Base-by-base conservation (phyloP, 2,888 invertebrate genomes). In the Halictus ligatus region DNA sequence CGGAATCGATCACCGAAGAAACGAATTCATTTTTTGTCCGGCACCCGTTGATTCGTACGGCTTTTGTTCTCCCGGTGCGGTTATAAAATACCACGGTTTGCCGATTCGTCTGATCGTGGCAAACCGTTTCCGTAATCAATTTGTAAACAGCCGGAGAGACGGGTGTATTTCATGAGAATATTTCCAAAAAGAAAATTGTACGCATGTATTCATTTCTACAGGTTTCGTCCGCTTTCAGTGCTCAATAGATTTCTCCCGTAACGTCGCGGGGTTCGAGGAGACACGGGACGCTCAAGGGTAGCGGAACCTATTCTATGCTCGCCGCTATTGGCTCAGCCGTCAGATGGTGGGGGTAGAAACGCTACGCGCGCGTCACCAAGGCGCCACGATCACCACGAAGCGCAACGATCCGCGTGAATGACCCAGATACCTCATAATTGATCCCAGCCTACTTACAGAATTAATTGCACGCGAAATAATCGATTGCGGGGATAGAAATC, bases 1-100 rank as follows among this genome's bases (percentile, higher is more conserved):
- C 76, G 7, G 48, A 48, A 80, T 85, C 75, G 80, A 78, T 80
- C 50, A 35, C 7, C 75, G 50, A 74, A 60, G 46, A 50, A 74
- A 29, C 21, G 69, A 79, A 83, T 85, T 58, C 48, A 80, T 60
- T 74, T 67, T 76, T 76, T 50, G 13, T 40, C 5, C n/a, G 25
- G 7, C 13, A 6, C 21, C 2, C 35, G n/a, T 18, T 67, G 15
- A 18, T 12, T n/a, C 40, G 4, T 40, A 12, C 18, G 18, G 15
- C 12, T 13, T 60, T 81, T 58, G n/a, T 58, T 58, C 58, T n/a
- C 58, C 58, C 58, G 18, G 1, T 25, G 64, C n/a, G 21, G 25
- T 21, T 40, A 48, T 54, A 74, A 35, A 54, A 21, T 13, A 35
- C 18, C 46, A 29, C 8, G 48, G 72, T 72, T 48, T 13, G 18